A percentile compares a stretch with the other conserved stretches of the same genome.
These are phyloP conservation scores for Allygus modestus DNA, from an alignment of 2,888 invertebrate genomes.

Conservation along the genomic window DNA sequence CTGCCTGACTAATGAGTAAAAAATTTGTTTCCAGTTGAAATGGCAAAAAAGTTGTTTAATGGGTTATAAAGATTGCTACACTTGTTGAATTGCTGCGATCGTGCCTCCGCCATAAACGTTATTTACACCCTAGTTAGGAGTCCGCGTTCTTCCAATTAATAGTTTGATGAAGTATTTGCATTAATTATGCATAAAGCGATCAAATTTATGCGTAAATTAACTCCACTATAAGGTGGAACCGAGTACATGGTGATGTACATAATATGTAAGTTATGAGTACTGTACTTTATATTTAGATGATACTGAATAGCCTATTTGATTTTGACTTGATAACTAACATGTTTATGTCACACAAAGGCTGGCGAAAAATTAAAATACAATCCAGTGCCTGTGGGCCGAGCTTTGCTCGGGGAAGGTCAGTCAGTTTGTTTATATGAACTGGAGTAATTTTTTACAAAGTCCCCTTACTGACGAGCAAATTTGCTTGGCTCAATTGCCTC, in stretches of 20 bases:
- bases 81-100: neutral
- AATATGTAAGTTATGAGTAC: too few relatives aligned
- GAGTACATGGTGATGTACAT: neutral
- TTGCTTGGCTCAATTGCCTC: too few relatives aligned
- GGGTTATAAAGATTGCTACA: neutral
- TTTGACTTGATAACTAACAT: too few relatives aligned
- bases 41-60: neutral
- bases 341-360: too few relatives aligned
- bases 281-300: too few relatives aligned
- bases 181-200: neutral
- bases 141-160: neutral
- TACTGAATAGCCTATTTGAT: too few relatives aligned
- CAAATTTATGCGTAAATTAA: neutral
- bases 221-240: neutral
- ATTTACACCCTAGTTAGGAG: neutral
- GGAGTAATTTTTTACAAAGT: too few relatives aligned
- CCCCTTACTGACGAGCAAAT: too few relatives aligned
- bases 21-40: neutral
- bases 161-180: neutral
- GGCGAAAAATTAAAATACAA: too few relatives aligned
- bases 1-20: neutral
- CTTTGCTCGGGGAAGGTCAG: too few relatives aligned
- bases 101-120: neutral
- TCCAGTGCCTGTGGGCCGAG: too few relatives aligned
- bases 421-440: too few relatives aligned